phyloP scores from a whole-genome alignment of 2,113 vertebrate species.

The Leptobrachium leishanense region DNA sequence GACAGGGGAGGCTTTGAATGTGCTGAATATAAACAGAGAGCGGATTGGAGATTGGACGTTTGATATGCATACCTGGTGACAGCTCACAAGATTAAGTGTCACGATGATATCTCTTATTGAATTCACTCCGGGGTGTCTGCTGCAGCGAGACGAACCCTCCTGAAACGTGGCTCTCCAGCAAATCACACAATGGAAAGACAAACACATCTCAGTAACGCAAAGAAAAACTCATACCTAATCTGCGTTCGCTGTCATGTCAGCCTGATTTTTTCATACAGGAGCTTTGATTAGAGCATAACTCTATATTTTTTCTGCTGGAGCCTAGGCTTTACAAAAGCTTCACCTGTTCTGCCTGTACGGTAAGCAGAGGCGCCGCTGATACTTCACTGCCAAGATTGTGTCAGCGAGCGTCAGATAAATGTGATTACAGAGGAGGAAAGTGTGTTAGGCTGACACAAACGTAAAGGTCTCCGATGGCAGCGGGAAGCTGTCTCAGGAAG shows the following conservation, averaged over 20 bases:
- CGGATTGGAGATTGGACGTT: not conserved
- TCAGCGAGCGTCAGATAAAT: slow-evolving; percentile 17
- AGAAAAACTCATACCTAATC: not conserved
- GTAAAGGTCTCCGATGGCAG: not conserved
- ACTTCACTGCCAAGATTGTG: slow-evolving; percentile 22
- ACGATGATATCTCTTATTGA: slow-evolving; percentile 36
- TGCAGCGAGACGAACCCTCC: not conserved
- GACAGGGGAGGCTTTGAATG: not conserved
- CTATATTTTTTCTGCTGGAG: slow-evolving; percentile 5
- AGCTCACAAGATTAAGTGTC: slow-evolving; percentile 28
- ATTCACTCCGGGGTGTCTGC: not conserved
- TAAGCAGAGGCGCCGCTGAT: not conserved
- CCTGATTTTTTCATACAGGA: not conserved
- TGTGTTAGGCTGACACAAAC: not conserved
- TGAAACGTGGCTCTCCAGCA: slow-evolving; percentile 9
- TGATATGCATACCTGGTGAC: slow-evolving; percentile 28
- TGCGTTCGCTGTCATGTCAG: slow-evolving; percentile 27
- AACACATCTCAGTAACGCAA: slow-evolving; percentile 23
- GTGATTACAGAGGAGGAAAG: slow-evolving; percentile 3
- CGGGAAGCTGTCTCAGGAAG: not conserved
- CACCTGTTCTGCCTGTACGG: not conserved
- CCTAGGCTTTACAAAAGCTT: not conserved
- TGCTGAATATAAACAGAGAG: slow-evolving; percentile 6
- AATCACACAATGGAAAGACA: slow-evolving; percentile 27
- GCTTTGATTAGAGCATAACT: slow-evolving; percentile 19